Base-by-base conservation (phyloP, 2,113 vertebrate genomes). In the Pollimyrus isidori region DNA sequence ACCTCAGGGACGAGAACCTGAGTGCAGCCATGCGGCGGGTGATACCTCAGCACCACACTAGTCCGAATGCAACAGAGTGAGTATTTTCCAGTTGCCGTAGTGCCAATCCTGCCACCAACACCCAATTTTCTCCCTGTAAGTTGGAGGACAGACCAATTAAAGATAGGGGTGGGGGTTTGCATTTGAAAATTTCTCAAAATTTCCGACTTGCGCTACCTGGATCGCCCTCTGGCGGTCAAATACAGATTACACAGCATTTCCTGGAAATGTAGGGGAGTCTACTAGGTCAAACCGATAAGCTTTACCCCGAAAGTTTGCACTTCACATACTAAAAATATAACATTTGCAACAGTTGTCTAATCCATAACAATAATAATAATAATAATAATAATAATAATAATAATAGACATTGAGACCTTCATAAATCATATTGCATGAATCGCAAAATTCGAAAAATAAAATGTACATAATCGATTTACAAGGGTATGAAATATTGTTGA, bases 231-330 rank as follows among this genome's bases (percentile, higher is more conserved):
- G 35, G 30, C 35, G 73, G 73, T 39, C 15, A 39, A 13, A 42
- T 80, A 80, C 35, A 80, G 35, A 42, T 90, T 84, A 69, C 90
- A 76, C 92, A 93, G 0, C 93, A 90, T 94, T 96, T 96, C 93
- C 92, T 76, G 93, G 93, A 95, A 89, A 45, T 62, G 50, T 11
- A 88, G 39, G 84, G 73, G 87, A 50, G 42, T 23, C 45, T n/a
- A 62, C 1, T 4, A 48, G 21, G 2, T 84, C 82, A 84, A 48
- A 46, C 7, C 46, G 7, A 48, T 23, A 11, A n/a, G 15, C 9
- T 21, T 46, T n/a, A 84, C n/a, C 4, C 9, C 0, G 23, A 84
- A 84, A n/a, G 39, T 84, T 3, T 46, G 45, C 30, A 23, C 69
- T 76, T 76, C 21, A 48, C 19, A 83, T 84, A 21, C 3, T 42